These are phyloP conservation scores for Dryobates pubescens DNA, from an alignment of 2,797 vertebrate genomes.

Conservation along the genomic window DNA sequence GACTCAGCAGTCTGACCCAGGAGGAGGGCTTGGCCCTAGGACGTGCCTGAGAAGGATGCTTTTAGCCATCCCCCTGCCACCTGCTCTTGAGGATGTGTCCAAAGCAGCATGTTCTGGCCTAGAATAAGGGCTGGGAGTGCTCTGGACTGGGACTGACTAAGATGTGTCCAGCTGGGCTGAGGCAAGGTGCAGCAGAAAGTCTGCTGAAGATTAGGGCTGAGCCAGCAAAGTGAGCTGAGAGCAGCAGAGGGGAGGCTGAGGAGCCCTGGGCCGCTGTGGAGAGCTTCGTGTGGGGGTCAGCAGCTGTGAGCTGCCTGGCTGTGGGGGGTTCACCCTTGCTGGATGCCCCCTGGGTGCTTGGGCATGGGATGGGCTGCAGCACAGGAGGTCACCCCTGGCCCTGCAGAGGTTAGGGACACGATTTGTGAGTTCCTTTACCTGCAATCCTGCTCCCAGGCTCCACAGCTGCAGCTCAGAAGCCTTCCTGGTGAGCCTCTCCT, in stretches of 20 bases:
- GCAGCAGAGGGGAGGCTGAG: background rate
- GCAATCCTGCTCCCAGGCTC: constrained; percentile 49
- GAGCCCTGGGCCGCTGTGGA: background rate
- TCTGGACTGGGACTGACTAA: background rate
- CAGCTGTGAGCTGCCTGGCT: background rate
- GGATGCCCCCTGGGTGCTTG: background rate
- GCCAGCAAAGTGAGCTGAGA: fast-evolving
- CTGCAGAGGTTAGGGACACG: background rate
- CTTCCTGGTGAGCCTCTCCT: background rate
- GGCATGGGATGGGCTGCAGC: background rate
- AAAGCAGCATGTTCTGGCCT: background rate
- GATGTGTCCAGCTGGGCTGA: background rate
- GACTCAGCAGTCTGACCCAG: background rate
- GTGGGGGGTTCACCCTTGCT: background rate
- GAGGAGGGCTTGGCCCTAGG: background rate
- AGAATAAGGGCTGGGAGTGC: background rate
- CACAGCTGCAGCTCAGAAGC: background rate
- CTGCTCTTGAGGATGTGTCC: background rate
- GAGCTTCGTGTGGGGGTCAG: fast-evolving
- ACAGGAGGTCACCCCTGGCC: background rate
- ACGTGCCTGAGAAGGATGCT: background rate
- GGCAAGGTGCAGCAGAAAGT: background rate
- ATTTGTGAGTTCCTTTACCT: constrained; percentile 6
- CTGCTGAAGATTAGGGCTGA: background rate
- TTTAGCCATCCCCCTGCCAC: background rate